Base-by-base conservation (phyloP, 37 sponge, comb jelly and placozoan genomes). In the Tethya wilhelma region DNA sequence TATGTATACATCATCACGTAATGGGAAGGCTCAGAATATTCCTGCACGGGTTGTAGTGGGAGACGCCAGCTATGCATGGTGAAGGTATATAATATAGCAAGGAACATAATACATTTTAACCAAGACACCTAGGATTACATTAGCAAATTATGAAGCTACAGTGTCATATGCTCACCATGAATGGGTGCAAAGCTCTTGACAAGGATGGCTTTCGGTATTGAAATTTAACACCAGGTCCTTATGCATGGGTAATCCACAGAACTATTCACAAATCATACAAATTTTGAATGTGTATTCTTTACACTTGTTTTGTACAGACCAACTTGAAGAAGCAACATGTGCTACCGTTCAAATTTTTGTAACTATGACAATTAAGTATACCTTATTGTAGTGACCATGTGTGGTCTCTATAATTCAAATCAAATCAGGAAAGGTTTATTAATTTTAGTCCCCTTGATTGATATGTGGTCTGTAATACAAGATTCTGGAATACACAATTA, bases 321-420 rank as follows among this genome's bases (percentile, higher is more conserved):
- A 97, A 97, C 56, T 82, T 97, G 66, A 97, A 97, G 93, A 97
- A 97, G 69, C 98, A 97, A 39, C 95, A 95, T 7, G 77, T 99
- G 80, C 85, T 99, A 1, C 97, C 99, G 22, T 74, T 96, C 25
- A 96, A 95, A 1, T 99, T 99, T 57, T 12, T 74, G 80, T 60
- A 97, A 99, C 67, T 99, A 99, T 76, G 97, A 94, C 73, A 99
- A 96, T n/a, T n/a, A n/a, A n/a, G n/a, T n/a, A n/a, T n/a, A 68
- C 90, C 96, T 25, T 86, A 79, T 36, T 89, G 93, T 20, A 80
- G 82, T 31, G 99, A 99, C 62, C 69, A 77, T 17, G 63, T 99
- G 38, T 99, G 33, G 36, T 90, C 2, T 90, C 90, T 0, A 93
- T 99, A 46, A 29, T 40, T 1, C 69, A 79, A 2, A 74, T 99